Evolutionary conservation across 2,888 invertebrate genomes (phyloP).

Genomic region (Drosophila greeni): DNA sequence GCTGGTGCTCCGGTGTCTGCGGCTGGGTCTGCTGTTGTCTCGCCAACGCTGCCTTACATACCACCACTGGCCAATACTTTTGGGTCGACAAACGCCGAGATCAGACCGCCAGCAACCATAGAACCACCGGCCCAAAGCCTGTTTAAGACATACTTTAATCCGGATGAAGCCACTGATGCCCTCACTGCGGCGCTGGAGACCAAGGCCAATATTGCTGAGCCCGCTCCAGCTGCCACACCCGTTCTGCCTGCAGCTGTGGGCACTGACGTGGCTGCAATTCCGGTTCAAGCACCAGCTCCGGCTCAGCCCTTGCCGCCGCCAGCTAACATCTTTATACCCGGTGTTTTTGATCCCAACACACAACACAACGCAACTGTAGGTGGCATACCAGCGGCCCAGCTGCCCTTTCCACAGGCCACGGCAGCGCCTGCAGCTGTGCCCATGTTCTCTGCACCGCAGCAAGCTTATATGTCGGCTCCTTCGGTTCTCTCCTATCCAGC

Average conservation of each 20-base stretch:
- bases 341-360: conserved; percentile 58
- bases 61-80: conserved; percentile 78
- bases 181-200: conserved; percentile 48
- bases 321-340: conserved; percentile 68
- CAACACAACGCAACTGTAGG: conserved; percentile 41
- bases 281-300: conserved; percentile 21
- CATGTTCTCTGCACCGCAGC: conserved; percentile 72
- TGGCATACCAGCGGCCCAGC: conserved; percentile 62
- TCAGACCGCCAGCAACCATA: conserved; percentile 46
- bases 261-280: conserved; percentile 14
- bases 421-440: conserved; percentile 60
- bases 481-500: conserved; percentile 72
- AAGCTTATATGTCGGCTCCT: conserved; percentile 75
- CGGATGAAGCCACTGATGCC: conserved; percentile 66
- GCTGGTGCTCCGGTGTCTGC: conserved; percentile 19
- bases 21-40: conserved; percentile 52
- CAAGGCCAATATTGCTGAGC: conserved; percentile 45
- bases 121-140: conserved; percentile 68
- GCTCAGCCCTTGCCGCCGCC: conserved; percentile 54
- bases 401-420: conserved; percentile 72
- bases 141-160: conserved; percentile 76
- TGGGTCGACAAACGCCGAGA: conserved; percentile 55
- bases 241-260: background rate
- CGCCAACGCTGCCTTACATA: conserved; percentile 78
- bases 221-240: conserved; percentile 1